These are phyloP conservation scores for Anser cygnoides DNA, from an alignment of 2,113 vertebrate genomes.

Conservation along the genomic window DNA sequence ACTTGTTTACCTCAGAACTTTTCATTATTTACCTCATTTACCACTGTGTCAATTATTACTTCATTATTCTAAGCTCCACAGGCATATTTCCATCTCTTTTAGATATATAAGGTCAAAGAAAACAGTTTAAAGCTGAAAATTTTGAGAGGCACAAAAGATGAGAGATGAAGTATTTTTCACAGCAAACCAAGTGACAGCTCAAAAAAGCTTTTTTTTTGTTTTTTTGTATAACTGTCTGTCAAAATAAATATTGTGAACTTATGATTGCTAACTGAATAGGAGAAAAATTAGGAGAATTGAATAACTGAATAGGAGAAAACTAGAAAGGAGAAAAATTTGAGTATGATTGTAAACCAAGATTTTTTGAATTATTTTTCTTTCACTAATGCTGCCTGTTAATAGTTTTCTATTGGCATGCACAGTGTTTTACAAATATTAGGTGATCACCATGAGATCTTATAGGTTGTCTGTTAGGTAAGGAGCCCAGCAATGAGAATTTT, in stretches of 20 bases:
- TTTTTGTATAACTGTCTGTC: too few relatives aligned
- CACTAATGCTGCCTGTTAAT: background rate
- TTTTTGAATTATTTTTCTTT: background rate
- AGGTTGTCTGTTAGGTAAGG: background rate
- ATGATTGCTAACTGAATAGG: background rate
- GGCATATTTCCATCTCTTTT: background rate
- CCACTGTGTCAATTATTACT: background rate
- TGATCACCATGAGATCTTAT: rapidly evolving
- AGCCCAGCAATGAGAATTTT: background rate
- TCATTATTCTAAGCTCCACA: background rate
- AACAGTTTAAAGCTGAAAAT: background rate
- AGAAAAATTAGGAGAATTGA: background rate
- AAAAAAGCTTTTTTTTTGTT: background rate
- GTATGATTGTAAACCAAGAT: background rate
- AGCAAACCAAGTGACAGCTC: background rate
- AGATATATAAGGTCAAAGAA: background rate
- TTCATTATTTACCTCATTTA: background rate
- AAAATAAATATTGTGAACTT: background rate
- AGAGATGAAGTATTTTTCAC: background rate
- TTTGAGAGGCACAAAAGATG: background rate
- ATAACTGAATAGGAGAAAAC: too few relatives aligned
- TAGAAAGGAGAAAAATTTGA: background rate
- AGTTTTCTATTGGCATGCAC: background rate
- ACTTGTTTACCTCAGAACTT: background rate
- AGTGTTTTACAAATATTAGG: background rate